Evolutionary conservation across 2,888 invertebrate species (phyloP).

Genomic region (Melangyna quadrimaculata): DNA sequence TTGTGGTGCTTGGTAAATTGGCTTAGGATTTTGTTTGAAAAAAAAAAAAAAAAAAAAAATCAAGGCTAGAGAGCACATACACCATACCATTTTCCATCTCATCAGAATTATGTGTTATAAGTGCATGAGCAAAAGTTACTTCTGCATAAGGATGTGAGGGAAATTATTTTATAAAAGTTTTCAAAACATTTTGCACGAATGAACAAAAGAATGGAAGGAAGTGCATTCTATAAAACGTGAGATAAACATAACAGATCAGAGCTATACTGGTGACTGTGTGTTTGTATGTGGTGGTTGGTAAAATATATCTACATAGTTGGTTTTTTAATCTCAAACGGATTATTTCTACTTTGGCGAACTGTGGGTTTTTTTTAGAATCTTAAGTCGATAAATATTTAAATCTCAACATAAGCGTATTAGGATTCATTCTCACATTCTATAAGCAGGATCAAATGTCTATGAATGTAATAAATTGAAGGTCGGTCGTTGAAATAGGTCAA

Average conservation of each 20-base stretch:
- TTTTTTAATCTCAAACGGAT: neutral
- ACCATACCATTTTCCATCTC: neutral
- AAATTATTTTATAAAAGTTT: conserved; percentile 13
- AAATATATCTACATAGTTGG: neutral
- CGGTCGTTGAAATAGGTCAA: no score
- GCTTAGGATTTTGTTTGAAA: conserved; percentile 21
- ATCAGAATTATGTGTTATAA: neutral
- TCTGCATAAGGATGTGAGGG: conserved; percentile 22
- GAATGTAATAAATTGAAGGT: neutral
- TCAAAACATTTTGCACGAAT: neutral
- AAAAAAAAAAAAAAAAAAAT: no score
- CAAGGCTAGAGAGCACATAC: neutral
- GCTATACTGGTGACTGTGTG: neutral
- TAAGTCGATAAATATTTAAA: neutral
- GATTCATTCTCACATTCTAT: neutral
- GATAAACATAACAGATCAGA: conserved; percentile 12
- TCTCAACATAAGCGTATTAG: neutral
- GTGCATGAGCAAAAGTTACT: conserved; percentile 24
- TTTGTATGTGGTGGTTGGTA: neutral
- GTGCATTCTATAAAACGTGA: neutral
- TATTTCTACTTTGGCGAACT: neutral
- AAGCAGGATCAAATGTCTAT: neutral
- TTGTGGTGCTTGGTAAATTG: neutral
- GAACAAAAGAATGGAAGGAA: conserved; percentile 4
- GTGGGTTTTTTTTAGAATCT: neutral